A percentile compares a stretch with the other conserved stretches of the same genome.
phyloP scores from a whole-genome alignment of 2,888 invertebrate genomes.

The Sylvicola cinctus region DNA sequence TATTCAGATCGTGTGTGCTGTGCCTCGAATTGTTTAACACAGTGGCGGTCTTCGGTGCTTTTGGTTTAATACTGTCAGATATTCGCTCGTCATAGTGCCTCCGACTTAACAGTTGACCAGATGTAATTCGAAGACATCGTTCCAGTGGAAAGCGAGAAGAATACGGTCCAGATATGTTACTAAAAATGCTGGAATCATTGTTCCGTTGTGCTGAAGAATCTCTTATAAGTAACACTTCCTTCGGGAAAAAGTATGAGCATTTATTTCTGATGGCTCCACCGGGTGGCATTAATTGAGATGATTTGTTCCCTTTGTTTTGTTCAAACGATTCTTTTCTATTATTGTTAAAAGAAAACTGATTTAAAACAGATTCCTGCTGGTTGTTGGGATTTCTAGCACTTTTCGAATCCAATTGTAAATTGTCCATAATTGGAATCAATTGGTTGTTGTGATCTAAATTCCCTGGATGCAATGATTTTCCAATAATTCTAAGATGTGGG shows the following conservation, averaged over 20 bases:
- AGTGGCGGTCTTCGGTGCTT: too few relatives aligned
- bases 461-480: slow-evolving; percentile 2
- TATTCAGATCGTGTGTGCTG: too few relatives aligned
- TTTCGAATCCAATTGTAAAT: neutral
- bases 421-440: neutral
- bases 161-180: too few relatives aligned
- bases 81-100: neutral
- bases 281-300: too few relatives aligned
- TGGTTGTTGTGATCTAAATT: neutral
- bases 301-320: too few relatives aligned
- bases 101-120: slow-evolving; percentile 1
- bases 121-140: slow-evolving; percentile 3
- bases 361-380: too few relatives aligned
- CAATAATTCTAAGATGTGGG: slow-evolving; percentile 11
- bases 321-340: neutral
- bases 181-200: too few relatives aligned
- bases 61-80: neutral
- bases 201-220: too few relatives aligned
- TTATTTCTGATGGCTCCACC: too few relatives aligned
- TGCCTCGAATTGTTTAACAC: too few relatives aligned
- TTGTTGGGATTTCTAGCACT: neutral
- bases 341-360: neutral
- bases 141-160: neutral
- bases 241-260: too few relatives aligned
- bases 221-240: too few relatives aligned